Evolutionary conservation across 2,888 invertebrate species (phyloP), one percentile per base, ranked within the genome.

Genomic region (Rhodophaea formosa): DNA sequence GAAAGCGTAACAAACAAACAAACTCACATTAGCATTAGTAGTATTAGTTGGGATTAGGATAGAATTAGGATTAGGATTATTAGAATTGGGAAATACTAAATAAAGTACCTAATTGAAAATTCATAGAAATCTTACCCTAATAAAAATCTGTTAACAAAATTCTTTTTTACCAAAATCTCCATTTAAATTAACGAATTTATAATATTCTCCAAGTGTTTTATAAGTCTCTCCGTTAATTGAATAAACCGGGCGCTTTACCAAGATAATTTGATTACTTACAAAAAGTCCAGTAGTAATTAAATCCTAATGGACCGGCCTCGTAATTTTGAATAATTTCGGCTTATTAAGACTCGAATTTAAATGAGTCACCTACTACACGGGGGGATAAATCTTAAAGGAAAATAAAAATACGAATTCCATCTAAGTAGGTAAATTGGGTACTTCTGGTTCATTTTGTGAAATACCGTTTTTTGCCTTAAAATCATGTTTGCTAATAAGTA

Each of bases 211-310:
- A 60, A 67, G 65, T 64, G 66, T 69, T 69, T 63, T 60, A 59
- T 62, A 56, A 56, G 56, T 30, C 56, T 12, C 56, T 8, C 17
- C 1, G 45, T 66, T 75, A 75, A 77, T 75, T 76, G 70, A 72
- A 74, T 71, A 67, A 72, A 66, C 66, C 63, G 65, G 67, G 67
- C 75, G 69, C 72, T 76, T 70, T 70, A 65, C 70, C 63, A 53
- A 69, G 66, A 65, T 77, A 75, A 79, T 76, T 75, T 66, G 70
- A 79, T 79, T 79, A 73, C 67, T 71, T 70, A 74, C 69, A 71
- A 77, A 75, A 79, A 76, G 73, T 74, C 74, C 64, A 66, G 59
- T 63, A 58, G 58, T 74, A 77, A 78, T 77, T 76, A 71, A 68
- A 62, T 73, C 68, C 65, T 73, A 77, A 78, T 74, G 35, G 45